Evolutionary conservation across 2,797 vertebrate species (phyloP), one percentile per base, ranked within the genome.

Genomic region (Miichthys miiuy): DNA sequence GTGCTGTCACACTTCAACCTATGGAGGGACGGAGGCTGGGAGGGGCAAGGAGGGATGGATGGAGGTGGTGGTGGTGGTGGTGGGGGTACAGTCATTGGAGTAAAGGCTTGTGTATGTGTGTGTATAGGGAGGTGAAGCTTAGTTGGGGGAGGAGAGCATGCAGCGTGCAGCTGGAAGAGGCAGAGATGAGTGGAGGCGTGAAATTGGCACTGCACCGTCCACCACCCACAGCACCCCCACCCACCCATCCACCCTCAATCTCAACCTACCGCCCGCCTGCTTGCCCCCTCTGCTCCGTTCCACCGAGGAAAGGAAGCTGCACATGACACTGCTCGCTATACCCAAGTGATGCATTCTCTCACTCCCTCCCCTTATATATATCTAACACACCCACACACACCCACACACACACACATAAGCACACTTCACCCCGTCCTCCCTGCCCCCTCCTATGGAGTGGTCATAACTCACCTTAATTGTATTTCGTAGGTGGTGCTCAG

Each of bases 391-490:
- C 65, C 61, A 52, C 69, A 14, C 56, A 52, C 64, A 41, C 67
- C 56, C 68, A 54, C 70, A 51, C 58, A 34, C 46, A 51, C 60
- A 61, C 55, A 66, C 34, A 65, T 38, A 66, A 10, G 38, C 75
- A 71, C 57, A 63, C 80, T 58, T 78, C 62, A 80, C 65, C 48
- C 60, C 72, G 52, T 61, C 66, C 71, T 81, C 61, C 52, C 58
- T 80, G 47, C 68, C 64, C 64, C 61, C 63, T 83, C 56, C 76
- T 76, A 51, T 89, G 91, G 91, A 91, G 91, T 86, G 91, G 88
- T 82, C 88, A 94, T 96, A 96, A 96, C 95, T 96, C 94, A 95
- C 89, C 91, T 92, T 95, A 95, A 96, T 95, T 94, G 94, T 95
- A 91, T 94, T 95, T 93, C 84, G 91, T 94, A 93, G 94, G 92